Base-by-base conservation (phyloP, 2,797 vertebrate species). In the Xenopus petersii region DNA sequence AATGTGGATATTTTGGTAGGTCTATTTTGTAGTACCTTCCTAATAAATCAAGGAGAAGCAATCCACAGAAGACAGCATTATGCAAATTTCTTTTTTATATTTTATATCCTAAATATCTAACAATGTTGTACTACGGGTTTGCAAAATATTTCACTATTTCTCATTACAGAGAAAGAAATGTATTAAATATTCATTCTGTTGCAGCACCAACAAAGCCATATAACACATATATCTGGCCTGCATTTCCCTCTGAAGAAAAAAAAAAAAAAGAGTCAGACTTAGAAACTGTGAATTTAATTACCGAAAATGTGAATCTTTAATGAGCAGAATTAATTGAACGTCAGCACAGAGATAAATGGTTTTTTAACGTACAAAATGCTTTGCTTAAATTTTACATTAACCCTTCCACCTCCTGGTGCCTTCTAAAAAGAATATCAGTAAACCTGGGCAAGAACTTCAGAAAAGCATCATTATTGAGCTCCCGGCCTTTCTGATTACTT, bases 281-380 rank as follows among this genome's bases (percentile, higher is more conserved):
- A 42, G 30, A 64, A 79, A 70, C 60, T 74, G 75, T 73, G 71
- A 79, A 79, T 79, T 79, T 79, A 79, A 79, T 79, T 79, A 79
- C 66, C n/a, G 55, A 56, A 61, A 79, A 79, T 61, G 76, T 54
- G 71, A 69, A 79, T 46, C 54, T 54, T 42, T 79, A 73, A 70
- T 64, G 76, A 70, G 76, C 49, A 54, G 76, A 79, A 79, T 79
- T 79, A 79, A 79, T 79, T 79, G 74, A 79, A 60, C 61, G 55
- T 71, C 54, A 70, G 71, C 26, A 42, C 65, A 7, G 51, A 30
- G 59, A 73, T 73, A 78, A 73, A 64, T 47, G 71, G 15, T 69
- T 56, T 12, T 21, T 56, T 26, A 69, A 58, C 71, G 51, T 51
- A 16, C 42, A 64, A 51, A 47, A 24, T 10, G 56, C 59, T 60